Evolutionary conservation across 2,888 invertebrate species (phyloP).

Genomic region (Eupeodes latifasciatus): DNA sequence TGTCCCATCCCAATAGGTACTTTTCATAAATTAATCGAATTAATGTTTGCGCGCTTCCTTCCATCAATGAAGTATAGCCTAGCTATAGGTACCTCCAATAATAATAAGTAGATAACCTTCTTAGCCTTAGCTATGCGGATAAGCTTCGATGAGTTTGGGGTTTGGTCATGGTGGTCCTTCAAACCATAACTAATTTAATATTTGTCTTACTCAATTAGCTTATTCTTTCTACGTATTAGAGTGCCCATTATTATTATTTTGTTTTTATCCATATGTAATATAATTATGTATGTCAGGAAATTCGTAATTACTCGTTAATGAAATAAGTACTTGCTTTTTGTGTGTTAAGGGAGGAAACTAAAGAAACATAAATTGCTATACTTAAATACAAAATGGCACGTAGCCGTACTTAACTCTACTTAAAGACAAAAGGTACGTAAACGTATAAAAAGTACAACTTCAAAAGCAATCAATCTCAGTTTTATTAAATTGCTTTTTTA

Average conservation of each 20-base stretch:
- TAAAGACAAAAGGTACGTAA: not conserved
- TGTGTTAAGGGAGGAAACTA: not conserved
- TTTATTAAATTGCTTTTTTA: constrained; percentile 27
- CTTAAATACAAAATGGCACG: constrained; percentile 11
- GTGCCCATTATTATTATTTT: not conserved
- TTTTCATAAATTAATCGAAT: constrained; percentile 23
- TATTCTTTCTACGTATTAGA: constrained; percentile 11
- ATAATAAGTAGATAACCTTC: too few relatives aligned
- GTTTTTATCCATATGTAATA: not conserved
- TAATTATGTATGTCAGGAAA: constrained; percentile 11
- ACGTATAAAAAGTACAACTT: constrained; percentile 12
- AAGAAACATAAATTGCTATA: constrained; percentile 10
- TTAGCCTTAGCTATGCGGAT: too few relatives aligned
- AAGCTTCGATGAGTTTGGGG: not conserved
- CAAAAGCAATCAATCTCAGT: constrained; percentile 36
- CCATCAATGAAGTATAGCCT: not conserved
- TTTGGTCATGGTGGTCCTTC: not conserved
- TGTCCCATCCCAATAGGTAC: not conserved
- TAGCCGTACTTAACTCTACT: not conserved
- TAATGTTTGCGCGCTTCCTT: not conserved
- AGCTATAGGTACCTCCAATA: too few relatives aligned
- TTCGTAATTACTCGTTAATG: constrained; percentile 27
- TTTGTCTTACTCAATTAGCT: constrained; percentile 19
- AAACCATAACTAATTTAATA: not conserved
- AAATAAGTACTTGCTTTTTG: constrained; percentile 16